Evolutionary conservation across 2,888 invertebrate genomes (phyloP).

Genomic region (Ferdinandea cuprea): DNA sequence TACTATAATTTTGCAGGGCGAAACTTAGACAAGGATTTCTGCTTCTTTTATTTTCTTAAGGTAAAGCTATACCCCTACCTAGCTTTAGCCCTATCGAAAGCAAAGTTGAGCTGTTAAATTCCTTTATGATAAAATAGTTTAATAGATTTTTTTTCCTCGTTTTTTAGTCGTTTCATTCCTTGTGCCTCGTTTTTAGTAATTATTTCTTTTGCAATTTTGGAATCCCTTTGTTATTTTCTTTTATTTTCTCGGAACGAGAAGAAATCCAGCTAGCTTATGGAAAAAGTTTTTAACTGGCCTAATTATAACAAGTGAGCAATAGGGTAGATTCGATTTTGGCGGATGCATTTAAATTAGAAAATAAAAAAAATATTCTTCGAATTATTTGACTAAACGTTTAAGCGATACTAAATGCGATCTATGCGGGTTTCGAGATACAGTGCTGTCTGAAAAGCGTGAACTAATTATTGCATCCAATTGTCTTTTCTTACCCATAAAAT

Average conservation of each 20-base stretch:
- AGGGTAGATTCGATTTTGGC: constrained; percentile 19
- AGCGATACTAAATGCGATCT: too few species aligned
- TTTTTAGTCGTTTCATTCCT: constrained; percentile 15
- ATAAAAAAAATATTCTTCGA: too few species aligned
- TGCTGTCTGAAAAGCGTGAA: too few species aligned
- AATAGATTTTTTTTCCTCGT: constrained; percentile 34
- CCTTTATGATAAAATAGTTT: constrained; percentile 62
- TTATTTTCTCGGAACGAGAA: background rate
- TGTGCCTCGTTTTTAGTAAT: constrained; percentile 11
- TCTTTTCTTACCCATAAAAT: too few species aligned
- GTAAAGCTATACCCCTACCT: constrained; percentile 16
- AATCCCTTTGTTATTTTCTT: background rate
- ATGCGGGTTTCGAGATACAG: too few species aligned
- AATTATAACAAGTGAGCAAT: constrained; percentile 18
- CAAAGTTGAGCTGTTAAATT: constrained; percentile 70
- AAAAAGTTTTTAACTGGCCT: constrained; percentile 41
- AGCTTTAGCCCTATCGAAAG: constrained; percentile 12
- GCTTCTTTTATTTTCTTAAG: constrained; percentile 31
- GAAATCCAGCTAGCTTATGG: constrained; percentile 32
- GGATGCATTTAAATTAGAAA: too few species aligned
- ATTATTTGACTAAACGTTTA: too few species aligned
- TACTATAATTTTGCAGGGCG: constrained; percentile 29
- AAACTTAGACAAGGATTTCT: constrained; percentile 52
- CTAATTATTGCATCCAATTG: too few species aligned
- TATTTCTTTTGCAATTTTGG: constrained; percentile 24